Base-by-base conservation (phyloP, 2,113 vertebrate genomes). In the Microtus oregoni region DNA sequence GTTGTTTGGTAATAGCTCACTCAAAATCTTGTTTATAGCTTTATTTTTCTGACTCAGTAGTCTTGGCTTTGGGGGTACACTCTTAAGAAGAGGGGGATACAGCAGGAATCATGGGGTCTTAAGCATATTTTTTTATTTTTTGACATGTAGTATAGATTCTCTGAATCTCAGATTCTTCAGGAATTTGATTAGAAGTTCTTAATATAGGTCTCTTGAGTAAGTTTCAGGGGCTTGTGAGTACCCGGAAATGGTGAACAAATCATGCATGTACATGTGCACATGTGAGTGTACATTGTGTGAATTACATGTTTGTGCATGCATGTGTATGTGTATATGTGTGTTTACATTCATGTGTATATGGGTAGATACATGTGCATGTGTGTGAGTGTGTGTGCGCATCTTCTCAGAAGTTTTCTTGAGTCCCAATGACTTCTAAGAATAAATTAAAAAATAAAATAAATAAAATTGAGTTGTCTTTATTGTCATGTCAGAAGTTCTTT, bases 141-240 rank as follows among this genome's bases (percentile, higher is more conserved):
- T 82, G 24, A 86, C 12, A 24, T 19, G 32, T 85, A 47, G 26
- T 47, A 92, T 67, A 41, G 14, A 19, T 52, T 72, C 32, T 82
- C 38, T 55, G 50, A 86, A 95, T 81, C 17, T 90, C 73, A 81
- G 10, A 50, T 85, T 90, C n/a, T 79, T 67, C 67, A 76, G 52
- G 38, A 73, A 63, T 94, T 89, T 82, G 20, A 91, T 20, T 30
- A 58, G 8, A 19, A 92, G 2, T 87, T 96, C 24, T 94, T 87
- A 58, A 90, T 76, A 30, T 44, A 41, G 11, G 1, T 79, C 17
- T 65, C 47, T 17, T 68, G 65, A 89, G 75, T 90, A 35, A 79
- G 38, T 22, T 63, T 68, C 78, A 78, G 30, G 28, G 35, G 68
- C 58, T 65, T 35, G 2, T 85, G 76, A 35, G 20, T 52, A 28